These are phyloP conservation scores for Scatophagus argus DNA, from an alignment of 2,113 vertebrate species.

Conservation along the genomic window DNA sequence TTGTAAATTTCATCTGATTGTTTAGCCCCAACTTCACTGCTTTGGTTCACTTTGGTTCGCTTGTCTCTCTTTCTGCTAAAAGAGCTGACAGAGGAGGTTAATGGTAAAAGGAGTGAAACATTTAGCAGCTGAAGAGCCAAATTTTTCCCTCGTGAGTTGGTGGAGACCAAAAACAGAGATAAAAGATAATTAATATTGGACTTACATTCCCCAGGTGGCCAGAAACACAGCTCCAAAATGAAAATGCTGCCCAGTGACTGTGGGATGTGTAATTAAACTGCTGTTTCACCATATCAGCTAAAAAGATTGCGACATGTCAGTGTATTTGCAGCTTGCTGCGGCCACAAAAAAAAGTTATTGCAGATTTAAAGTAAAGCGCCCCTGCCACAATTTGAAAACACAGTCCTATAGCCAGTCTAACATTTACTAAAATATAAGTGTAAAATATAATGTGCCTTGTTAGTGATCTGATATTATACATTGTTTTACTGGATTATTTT, in stretches of 20 bases:
- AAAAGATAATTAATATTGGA: background rate
- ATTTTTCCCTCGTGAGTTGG: background rate
- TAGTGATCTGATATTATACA: background rate
- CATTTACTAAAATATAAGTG: background rate
- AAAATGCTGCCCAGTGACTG: background rate
- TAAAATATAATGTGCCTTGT: background rate
- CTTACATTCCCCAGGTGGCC: background rate
- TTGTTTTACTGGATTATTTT: background rate
- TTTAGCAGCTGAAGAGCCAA: background rate
- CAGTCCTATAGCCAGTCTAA: background rate
- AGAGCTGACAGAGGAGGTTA: background rate
- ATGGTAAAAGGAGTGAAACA: background rate
- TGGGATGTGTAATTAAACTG: background rate
- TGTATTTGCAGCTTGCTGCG: background rate
- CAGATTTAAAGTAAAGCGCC: background rate
- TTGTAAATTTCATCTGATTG: background rate
- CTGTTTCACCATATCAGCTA: background rate
- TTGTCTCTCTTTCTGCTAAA: background rate
- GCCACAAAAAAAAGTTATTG: background rate
- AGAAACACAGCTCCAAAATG: background rate
- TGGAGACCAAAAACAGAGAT: constrained; percentile 11
- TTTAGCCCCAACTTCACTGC: background rate
- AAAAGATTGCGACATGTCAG: background rate
- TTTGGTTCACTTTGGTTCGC: background rate
- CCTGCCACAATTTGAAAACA: background rate